phyloP scores from a whole-genome alignment of 2,797 vertebrate genomes.

The Bradypus variegatus region DNA sequence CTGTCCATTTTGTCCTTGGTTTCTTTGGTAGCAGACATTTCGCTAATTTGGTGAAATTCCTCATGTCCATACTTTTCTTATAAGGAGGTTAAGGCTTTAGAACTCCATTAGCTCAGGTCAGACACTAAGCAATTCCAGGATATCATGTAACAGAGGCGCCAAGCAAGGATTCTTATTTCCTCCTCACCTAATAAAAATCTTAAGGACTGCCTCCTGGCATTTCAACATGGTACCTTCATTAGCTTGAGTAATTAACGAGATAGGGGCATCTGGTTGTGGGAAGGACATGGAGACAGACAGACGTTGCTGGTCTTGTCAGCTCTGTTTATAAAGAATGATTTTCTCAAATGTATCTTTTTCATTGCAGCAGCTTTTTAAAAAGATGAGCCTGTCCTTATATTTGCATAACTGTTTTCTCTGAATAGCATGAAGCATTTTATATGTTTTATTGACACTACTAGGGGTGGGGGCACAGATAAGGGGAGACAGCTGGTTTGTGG shows the following conservation, averaged over 20 bases:
- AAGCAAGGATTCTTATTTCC: neutral
- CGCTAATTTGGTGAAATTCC: too few species aligned
- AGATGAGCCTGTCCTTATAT: neutral
- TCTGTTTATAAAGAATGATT: neutral
- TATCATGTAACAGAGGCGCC: neutral
- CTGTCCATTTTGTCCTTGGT: neutral
- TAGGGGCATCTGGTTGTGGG: neutral
- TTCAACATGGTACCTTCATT: neutral
- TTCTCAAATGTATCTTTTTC: neutral
- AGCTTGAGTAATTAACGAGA: neutral
- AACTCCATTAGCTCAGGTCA: neutral
- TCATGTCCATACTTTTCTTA: neutral
- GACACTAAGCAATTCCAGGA: neutral
- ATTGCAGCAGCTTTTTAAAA: neutral
- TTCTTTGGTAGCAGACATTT: neutral
- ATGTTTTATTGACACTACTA: neutral
- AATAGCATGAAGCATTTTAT: neutral
- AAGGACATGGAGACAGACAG: neutral
- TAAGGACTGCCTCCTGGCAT: neutral
- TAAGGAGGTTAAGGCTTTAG: neutral
- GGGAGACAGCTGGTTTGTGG: neutral
- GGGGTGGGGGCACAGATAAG: neutral
- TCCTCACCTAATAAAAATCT: neutral
- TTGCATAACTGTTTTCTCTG: neutral
- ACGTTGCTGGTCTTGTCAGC: neutral